A percentile compares a stretch with the other conserved stretches of the same genome.
Evolutionary conservation across 2,797 vertebrate genomes (phyloP).

Genomic region (Petrocephalus schoutedeni): DNA sequence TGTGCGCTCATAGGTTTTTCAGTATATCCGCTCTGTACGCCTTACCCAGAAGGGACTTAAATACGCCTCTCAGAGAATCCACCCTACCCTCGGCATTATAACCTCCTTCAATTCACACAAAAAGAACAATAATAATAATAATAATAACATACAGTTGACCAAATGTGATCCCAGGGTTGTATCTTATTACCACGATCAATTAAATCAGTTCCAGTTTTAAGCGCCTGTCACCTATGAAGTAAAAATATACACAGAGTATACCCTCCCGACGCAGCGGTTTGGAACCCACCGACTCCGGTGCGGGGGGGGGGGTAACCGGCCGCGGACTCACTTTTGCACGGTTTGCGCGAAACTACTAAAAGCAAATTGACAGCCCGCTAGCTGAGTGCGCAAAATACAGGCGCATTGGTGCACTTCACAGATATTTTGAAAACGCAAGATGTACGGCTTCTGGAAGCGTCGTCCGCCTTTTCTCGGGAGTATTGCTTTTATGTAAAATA

Average conservation of each 20-base stretch:
- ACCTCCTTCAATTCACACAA: background rate
- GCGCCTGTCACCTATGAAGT: background rate
- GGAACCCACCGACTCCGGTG: background rate
- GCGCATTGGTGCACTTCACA: background rate
- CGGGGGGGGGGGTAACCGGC: background rate
- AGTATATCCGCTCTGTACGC: background rate
- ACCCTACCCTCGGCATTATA: background rate
- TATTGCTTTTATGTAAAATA: slow-evolving; percentile 21
- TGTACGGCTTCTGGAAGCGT: background rate
- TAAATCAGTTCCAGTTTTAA: background rate
- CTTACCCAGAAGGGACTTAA: background rate
- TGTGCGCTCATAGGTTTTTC: background rate
- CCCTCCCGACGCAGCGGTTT: background rate
- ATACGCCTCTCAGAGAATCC: background rate
- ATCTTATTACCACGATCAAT: background rate
- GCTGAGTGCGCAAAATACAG: background rate
- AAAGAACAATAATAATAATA: background rate
- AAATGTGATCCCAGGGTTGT: background rate
- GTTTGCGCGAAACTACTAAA: background rate
- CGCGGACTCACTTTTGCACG: background rate
- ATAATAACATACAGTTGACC: background rate
- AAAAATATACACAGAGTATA: background rate
- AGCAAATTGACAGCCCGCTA: background rate
- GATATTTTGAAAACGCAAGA: background rate
- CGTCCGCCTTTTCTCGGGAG: slow-evolving; percentile 32